Percentiles rank a stretch among this genome's conserved stretches.
Conservation (phyloP, 2,888 invertebrate species). For the Monochamus alternatus region DNA sequence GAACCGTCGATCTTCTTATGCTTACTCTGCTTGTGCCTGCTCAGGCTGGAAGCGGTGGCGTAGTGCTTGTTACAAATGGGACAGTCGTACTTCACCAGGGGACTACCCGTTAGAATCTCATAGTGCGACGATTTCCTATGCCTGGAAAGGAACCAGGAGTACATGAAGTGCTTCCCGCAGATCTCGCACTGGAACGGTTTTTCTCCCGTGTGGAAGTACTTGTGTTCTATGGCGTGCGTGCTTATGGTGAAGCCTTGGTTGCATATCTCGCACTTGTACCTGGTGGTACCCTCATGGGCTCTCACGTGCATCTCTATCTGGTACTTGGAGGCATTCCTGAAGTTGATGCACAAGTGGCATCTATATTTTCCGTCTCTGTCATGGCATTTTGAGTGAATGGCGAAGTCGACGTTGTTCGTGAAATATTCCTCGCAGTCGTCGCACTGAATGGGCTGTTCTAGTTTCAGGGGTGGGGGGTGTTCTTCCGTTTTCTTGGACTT, state of each 20-base stretch:
- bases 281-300: conserved; percentile 55
- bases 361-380: conserved; percentile 52
- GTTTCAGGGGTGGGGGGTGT: conserved; percentile 48
- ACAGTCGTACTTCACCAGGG: conserved; percentile 67
- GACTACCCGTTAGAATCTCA: conserved; percentile 66
- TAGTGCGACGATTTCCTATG: conserved; percentile 73
- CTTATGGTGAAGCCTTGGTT: conserved; percentile 57
- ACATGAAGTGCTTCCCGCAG: conserved; percentile 72
- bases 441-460: conserved; percentile 64
- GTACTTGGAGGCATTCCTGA: conserved; percentile 48
- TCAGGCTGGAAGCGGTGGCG: conserved; percentile 63
- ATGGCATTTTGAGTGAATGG: conserved; percentile 54
- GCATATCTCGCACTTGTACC: conserved; percentile 61
- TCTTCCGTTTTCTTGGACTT: conserved; percentile 22
- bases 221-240: conserved; percentile 58
- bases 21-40: conserved; percentile 61
- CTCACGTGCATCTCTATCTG: conserved; percentile 53
- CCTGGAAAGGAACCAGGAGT: conserved; percentile 72
- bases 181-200: conserved; percentile 58
- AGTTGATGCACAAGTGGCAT: conserved; percentile 55
- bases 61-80: conserved; percentile 67
- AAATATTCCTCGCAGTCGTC: conserved; percentile 63
- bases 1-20: conserved; percentile 70
- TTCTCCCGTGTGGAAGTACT: conserved; percentile 73
- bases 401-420: conserved; percentile 61